phyloP scores from a whole-genome alignment of 2,113 vertebrate genomes.

The Cyanistes caeruleus region DNA sequence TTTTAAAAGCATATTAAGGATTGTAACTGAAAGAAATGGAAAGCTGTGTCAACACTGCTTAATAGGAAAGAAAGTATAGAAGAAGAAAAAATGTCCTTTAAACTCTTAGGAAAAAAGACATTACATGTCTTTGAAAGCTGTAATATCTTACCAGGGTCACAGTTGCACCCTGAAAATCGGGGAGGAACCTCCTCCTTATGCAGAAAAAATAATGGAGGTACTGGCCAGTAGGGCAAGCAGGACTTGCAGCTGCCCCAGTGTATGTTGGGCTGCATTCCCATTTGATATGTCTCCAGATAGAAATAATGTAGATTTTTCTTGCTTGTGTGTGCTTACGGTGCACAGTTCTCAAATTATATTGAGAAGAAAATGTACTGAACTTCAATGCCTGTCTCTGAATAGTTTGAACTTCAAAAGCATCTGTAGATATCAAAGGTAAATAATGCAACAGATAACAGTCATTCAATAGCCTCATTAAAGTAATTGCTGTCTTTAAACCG shows the following conservation, averaged over 20 bases:
- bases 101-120: background rate
- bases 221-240: background rate
- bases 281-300: background rate
- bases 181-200: background rate
- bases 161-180: background rate
- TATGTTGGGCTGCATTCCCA: background rate
- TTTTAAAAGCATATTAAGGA: background rate
- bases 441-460: background rate
- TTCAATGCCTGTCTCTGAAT: background rate
- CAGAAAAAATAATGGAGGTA: background rate
- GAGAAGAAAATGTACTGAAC: background rate
- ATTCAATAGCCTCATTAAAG: conserved; percentile 2
- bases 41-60: background rate
- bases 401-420: background rate
- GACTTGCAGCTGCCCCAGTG: background rate
- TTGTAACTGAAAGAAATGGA: background rate
- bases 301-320: background rate
- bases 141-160: background rate
- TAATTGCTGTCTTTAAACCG: background rate
- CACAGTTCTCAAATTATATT: background rate
- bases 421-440: background rate
- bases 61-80: background rate
- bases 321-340: background rate
- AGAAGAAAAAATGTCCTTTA: background rate
- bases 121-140: background rate